Percentiles rank a stretch among this genome's conserved stretches.
Conservation (phyloP, 2,888 invertebrate genomes). For the Drosophila buzzatii region DNA sequence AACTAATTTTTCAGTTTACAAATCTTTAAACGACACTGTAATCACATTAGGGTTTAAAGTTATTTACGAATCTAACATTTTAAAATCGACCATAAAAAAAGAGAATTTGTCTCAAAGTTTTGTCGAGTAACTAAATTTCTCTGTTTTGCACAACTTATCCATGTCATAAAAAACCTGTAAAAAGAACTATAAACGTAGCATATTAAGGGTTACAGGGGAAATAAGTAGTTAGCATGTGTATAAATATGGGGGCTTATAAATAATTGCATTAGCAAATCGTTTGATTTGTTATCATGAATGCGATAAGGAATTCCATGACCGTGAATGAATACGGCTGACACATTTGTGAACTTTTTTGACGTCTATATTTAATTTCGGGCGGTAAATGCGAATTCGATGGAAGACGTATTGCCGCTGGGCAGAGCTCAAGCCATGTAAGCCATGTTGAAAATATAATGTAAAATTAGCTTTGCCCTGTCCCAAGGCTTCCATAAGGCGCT, state of each 20-base stretch:
- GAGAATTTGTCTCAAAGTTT: too few species aligned
- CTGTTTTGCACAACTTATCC: not conserved
- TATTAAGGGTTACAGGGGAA: not conserved
- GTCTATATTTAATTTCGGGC: not conserved
- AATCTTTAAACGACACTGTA: not conserved
- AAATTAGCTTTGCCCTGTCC: constrained; percentile 11
- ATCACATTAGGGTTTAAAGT: too few species aligned
- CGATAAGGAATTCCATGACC: constrained; percentile 56
- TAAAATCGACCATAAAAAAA: too few species aligned
- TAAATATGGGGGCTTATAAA: constrained; percentile 9
- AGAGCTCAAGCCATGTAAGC: not conserved
- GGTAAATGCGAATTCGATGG: not conserved
- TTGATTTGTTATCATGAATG: constrained; percentile 62
- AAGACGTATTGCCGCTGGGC: not conserved
- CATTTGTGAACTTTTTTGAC: not conserved
- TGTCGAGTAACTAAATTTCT: too few species aligned
- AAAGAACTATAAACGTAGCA: not conserved
- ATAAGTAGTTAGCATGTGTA: constrained; percentile 8
- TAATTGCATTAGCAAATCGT: constrained; percentile 42
- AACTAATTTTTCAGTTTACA: not conserved
- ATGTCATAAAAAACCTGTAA: constrained; percentile 2
- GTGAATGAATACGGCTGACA: constrained; percentile 28
- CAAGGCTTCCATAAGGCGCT: constrained; percentile 18
- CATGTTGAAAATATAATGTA: not conserved
- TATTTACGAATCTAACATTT: too few species aligned